Evolutionary conservation across 2,113 vertebrate species (phyloP).

Genomic region (Pteropus alecto): DNA sequence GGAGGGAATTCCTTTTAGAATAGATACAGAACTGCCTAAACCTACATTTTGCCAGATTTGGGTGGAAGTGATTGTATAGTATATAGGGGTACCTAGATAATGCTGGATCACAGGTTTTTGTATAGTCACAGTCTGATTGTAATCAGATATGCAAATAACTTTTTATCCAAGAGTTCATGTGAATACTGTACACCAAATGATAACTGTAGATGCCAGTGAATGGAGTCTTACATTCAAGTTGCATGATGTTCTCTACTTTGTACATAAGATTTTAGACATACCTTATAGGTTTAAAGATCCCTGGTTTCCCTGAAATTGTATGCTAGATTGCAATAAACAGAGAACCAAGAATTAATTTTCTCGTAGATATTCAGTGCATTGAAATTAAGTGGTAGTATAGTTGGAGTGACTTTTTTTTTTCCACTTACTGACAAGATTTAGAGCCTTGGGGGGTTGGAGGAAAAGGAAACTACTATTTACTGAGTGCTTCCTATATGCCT

Average conservation of each 20-base stretch:
- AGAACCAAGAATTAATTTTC: background rate
- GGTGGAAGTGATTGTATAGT: background rate
- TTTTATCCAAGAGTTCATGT: slow-evolving; percentile 1
- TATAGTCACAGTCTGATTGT: background rate
- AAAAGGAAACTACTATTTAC: background rate
- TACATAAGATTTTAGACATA: background rate
- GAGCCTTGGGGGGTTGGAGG: background rate
- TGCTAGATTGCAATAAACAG: background rate
- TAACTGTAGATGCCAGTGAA: background rate
- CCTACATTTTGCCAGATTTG: background rate
- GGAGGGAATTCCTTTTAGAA: background rate
- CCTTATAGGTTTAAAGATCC: background rate
- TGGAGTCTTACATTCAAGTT: background rate
- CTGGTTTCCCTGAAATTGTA: background rate
- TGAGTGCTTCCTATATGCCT: background rate
- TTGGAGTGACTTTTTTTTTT: background rate
- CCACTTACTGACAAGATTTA: background rate
- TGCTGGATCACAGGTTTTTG: background rate
- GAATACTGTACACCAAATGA: background rate
- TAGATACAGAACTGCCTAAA: background rate
- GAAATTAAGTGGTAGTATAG: background rate
- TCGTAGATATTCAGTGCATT: background rate
- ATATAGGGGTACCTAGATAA: background rate
- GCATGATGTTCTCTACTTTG: background rate
- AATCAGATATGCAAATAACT: background rate